Evolutionary conservation across 2,888 invertebrate species (phyloP).

Genomic region (Blomia tropicalis): DNA sequence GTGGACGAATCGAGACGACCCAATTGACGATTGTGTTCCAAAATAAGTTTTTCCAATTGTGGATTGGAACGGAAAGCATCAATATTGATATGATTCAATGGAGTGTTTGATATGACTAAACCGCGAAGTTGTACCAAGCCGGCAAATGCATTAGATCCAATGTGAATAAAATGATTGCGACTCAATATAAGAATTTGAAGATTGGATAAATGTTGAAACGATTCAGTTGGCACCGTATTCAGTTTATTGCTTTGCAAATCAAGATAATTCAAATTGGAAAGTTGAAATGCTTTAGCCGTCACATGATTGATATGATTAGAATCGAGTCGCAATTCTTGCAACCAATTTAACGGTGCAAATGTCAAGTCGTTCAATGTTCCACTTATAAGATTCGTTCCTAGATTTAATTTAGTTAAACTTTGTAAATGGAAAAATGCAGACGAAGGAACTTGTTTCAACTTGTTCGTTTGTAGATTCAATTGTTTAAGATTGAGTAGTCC

Average conservation of each 20-base stretch:
- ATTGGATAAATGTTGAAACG: slow-evolving; percentile 15
- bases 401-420: slow-evolving; percentile 54
- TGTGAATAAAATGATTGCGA: slow-evolving; percentile 8
- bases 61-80: slow-evolving; percentile 27
- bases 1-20: slow-evolving; percentile 26
- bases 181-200: slow-evolving; percentile 19
- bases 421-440: slow-evolving; percentile 56
- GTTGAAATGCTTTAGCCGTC: slow-evolving; percentile 61
- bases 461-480: slow-evolving; percentile 63
- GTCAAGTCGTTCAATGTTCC: slow-evolving; percentile 40
- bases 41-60: slow-evolving; percentile 25
- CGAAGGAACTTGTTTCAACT: slow-evolving; percentile 59
- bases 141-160: slow-evolving; percentile 16
- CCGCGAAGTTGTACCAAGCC: slow-evolving; percentile 14
- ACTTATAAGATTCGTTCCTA: slow-evolving; percentile 61
- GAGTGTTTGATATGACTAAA: slow-evolving; percentile 13
- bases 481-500: slow-evolving; percentile 54
- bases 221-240: slow-evolving; percentile 22
- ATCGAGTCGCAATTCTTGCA: slow-evolving; percentile 53
- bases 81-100: slow-evolving; percentile 22
- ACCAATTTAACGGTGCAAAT: slow-evolving; percentile 40
- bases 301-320: slow-evolving; percentile 33
- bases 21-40: slow-evolving; percentile 28
- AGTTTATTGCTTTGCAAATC: slow-evolving; percentile 15
- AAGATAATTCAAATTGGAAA: slow-evolving; percentile 37